Conservation (phyloP, 2,797 vertebrate species). For the Sternotherus odoratus region DNA sequence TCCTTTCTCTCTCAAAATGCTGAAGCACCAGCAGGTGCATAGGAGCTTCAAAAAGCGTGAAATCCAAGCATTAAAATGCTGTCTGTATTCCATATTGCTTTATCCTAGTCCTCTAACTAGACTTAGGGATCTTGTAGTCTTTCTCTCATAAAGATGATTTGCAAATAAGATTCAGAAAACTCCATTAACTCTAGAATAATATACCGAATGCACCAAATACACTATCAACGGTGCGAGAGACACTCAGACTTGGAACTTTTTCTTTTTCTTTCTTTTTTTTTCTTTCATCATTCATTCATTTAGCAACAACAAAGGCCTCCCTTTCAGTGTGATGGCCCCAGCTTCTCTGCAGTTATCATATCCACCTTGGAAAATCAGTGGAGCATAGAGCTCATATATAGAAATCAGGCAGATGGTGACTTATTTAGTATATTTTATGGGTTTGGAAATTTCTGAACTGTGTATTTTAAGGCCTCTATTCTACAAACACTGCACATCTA, state of each 20-base stretch:
- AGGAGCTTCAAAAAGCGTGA: slow-evolving; percentile 22
- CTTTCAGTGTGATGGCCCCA: neutral
- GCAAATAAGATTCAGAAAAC: slow-evolving; percentile 22
- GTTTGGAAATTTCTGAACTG: slow-evolving; percentile 1
- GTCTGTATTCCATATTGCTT: neutral
- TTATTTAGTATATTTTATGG: neutral
- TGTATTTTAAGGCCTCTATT: neutral
- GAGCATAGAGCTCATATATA: neutral
- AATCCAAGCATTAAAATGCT: slow-evolving; percentile 24
- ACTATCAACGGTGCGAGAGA: neutral
- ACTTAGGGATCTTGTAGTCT: neutral
- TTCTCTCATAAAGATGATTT: slow-evolving; percentile 36
- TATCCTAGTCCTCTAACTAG: neutral
- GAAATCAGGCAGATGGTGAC: slow-evolving; percentile 20
- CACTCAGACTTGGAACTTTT: neutral
- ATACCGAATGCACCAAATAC: neutral
- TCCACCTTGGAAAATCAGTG: slow-evolving; percentile 31
- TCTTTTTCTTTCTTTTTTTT: slow-evolving; percentile 37
- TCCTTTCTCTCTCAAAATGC: slow-evolving; percentile 27
- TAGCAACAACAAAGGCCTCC: neutral
- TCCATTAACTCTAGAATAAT: slow-evolving; percentile 20
- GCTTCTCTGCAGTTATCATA: slow-evolving; percentile 32
- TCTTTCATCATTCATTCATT: slow-evolving; percentile 7
- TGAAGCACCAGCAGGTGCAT: slow-evolving; percentile 29
- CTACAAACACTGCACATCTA: neutral